These are phyloP conservation scores for Aphis gossypii DNA, from an alignment of 1,140 invertebrate genomes.

Conservation along the genomic window DNA sequence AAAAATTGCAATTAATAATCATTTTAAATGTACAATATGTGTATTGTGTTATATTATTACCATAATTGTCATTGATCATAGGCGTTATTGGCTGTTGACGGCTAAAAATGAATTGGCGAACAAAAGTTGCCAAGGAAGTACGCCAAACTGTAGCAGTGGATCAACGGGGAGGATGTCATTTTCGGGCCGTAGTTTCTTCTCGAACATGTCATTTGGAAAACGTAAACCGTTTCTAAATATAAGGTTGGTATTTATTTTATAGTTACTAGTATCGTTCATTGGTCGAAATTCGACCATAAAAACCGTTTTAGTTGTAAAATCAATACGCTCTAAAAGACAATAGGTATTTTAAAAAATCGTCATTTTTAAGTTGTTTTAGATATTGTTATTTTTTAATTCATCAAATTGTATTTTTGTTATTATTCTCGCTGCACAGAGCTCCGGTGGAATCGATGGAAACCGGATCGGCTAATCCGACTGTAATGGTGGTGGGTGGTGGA, in stretches of 20 bases:
- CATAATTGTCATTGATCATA: constrained; percentile 60
- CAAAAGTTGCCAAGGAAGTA: constrained; percentile 56
- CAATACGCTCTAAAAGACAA: too few relatives aligned
- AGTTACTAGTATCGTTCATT: too few relatives aligned
- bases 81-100: constrained; percentile 75
- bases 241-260: constrained; percentile 58
- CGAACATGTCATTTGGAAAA: constrained; percentile 62
- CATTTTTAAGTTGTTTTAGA: too few relatives aligned
- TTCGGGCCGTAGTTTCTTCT: constrained; percentile 60
- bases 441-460: not conserved
- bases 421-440: not conserved
- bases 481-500: not conserved
- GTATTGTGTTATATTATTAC: not conserved
- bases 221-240: constrained; percentile 62
- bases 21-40: not conserved
- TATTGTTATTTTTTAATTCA: too few relatives aligned
- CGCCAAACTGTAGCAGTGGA: not conserved
- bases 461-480: not conserved
- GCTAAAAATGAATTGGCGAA: constrained; percentile 73
- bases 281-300: too few relatives aligned
- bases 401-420: not conserved
- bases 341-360: too few relatives aligned
- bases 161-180: constrained; percentile 56
- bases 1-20: too few relatives aligned
- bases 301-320: too few relatives aligned